These are phyloP conservation scores for Camponotus fellah DNA, from an alignment of 2,888 invertebrate genomes.

Conservation along the genomic window DNA sequence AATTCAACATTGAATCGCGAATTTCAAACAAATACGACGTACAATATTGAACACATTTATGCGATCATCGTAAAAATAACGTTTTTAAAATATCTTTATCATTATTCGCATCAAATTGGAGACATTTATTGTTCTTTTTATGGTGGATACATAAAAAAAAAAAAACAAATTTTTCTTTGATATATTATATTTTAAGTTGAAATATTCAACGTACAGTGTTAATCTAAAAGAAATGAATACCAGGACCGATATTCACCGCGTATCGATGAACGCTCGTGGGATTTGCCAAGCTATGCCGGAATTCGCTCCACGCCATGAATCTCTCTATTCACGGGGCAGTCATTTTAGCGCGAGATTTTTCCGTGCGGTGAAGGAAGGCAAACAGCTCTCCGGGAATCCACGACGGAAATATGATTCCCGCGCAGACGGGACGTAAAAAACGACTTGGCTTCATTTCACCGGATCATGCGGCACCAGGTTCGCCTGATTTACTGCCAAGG, in stretches of 20 bases:
- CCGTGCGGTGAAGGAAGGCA: constrained; percentile 2
- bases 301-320: constrained; percentile 29
- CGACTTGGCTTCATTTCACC: constrained; percentile 46
- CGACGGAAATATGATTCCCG: constrained; percentile 53
- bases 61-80: not conserved
- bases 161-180: constrained; percentile 16
- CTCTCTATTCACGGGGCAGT: constrained; percentile 21
- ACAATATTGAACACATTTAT: not conserved
- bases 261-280: constrained; percentile 36
- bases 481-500: constrained; percentile 58
- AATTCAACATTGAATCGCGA: not conserved
- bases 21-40: not conserved
- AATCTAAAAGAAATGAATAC: constrained; percentile 50
- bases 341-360: constrained; percentile 45
- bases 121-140: constrained; percentile 21
- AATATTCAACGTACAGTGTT: not conserved
- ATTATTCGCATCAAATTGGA: not conserved
- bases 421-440: constrained; percentile 37
- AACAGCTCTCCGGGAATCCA: constrained; percentile 23
- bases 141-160: constrained; percentile 26
- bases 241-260: constrained; percentile 28
- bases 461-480: constrained; percentile 38
- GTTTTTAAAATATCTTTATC: constrained; percentile 8
- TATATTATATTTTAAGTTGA: not conserved
- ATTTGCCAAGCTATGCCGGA: constrained; percentile 4